Evolutionary conservation across 2,797 vertebrate species (phyloP).

Genomic region (Notolepis coatsorum): DNA sequence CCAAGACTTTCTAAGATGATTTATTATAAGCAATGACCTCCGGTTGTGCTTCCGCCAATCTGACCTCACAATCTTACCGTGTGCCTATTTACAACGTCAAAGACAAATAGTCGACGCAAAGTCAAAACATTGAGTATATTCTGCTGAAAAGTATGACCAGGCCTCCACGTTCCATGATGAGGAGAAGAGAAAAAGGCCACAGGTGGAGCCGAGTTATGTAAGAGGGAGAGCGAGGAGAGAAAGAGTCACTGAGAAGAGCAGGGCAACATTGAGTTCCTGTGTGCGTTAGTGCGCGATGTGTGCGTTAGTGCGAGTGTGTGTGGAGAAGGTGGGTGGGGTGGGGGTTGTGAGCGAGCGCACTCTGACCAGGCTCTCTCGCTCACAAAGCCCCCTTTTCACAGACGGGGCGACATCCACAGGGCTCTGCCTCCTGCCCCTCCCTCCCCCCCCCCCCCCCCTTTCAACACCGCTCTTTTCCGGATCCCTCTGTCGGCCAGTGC

Average conservation of each 20-base stretch:
- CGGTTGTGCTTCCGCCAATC: too few relatives aligned
- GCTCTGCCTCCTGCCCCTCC: conserved; percentile 62
- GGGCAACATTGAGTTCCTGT: conserved; percentile 41
- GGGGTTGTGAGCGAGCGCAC: conserved; percentile 39
- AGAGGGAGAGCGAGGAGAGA: neutral
- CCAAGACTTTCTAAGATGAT: too few relatives aligned
- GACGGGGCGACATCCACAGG: conserved; percentile 62
- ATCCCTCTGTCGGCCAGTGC: conserved; percentile 65
- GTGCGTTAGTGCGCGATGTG: conserved; percentile 21
- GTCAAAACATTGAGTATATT: too few relatives aligned
- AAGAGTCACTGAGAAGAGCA: neutral
- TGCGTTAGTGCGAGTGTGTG: conserved; percentile 4
- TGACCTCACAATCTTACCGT: too few relatives aligned
- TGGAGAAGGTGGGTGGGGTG: conserved; percentile 6
- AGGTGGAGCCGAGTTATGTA: neutral
- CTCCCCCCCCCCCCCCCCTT: conserved; percentile 35
- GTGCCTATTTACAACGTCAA: too few relatives aligned
- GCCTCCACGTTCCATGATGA: conserved; percentile 7
- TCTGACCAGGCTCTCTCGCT: conserved; percentile 63
- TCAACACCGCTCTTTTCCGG: conserved; percentile 69
- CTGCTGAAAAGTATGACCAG: too few relatives aligned
- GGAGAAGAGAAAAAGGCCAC: neutral
- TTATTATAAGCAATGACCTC: too few relatives aligned
- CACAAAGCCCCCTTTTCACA: conserved; percentile 77
- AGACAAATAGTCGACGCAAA: too few relatives aligned